A percentile compares a stretch with the other conserved stretches of the same genome.
Evolutionary conservation across 2,113 vertebrate species (phyloP).

Genomic region (Lophochroa leadbeateri): DNA sequence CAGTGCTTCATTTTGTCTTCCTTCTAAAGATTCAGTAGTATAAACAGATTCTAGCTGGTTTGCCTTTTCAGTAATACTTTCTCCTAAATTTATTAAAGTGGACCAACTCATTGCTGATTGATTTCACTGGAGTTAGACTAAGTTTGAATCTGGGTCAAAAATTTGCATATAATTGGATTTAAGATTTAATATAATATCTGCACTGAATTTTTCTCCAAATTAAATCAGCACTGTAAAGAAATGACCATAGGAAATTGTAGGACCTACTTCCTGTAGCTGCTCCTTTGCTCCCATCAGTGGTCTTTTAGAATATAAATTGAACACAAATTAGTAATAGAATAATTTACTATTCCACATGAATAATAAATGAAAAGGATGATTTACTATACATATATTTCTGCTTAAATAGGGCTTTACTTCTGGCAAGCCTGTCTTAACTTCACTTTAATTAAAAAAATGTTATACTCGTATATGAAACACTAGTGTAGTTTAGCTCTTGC

Average conservation of each 20-base stretch:
- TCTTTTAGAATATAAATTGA: conserved; percentile 47
- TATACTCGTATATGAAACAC: neutral
- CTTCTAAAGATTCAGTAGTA: neutral
- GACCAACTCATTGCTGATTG: neutral
- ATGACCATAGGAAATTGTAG: conserved; percentile 7
- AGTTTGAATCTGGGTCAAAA: neutral
- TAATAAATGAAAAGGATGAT: conserved; percentile 52
- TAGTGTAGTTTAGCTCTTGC: neutral
- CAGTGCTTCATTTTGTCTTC: neutral
- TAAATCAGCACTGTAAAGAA: neutral
- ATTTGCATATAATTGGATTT: neutral
- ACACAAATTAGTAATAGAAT: conserved; percentile 46
- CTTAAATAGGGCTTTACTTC: conserved; percentile 11
- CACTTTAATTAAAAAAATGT: conserved; percentile 39
- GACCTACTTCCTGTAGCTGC: conserved; percentile 28
- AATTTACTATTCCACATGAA: conserved; percentile 55
- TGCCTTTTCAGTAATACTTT: neutral
- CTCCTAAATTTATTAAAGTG: neutral
- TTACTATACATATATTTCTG: conserved; percentile 26
- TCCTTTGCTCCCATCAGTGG: neutral
- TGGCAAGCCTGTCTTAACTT: neutral
- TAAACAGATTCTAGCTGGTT: neutral
- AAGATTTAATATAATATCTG: neutral
- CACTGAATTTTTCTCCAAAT: neutral
- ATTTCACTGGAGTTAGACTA: neutral